Conservation (phyloP, 2,888 invertebrate species). For the Morpho helenor region DNA sequence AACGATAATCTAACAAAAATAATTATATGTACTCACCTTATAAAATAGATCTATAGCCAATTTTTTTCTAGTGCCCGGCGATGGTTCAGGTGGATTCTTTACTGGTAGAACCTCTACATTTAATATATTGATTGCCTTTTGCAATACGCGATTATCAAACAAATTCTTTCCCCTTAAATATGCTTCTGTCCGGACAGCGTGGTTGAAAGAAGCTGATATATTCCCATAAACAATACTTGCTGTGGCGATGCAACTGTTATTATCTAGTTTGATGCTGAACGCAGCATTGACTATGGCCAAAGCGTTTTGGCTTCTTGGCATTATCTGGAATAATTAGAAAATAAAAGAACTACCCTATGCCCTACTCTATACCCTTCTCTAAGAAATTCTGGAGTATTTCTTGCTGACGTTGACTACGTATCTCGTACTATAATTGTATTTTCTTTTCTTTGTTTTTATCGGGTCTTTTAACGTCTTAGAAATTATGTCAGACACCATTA, state of each 20-base stretch:
- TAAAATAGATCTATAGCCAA: slow-evolving; percentile 88
- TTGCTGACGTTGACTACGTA: no score
- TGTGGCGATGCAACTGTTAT: slow-evolving; percentile 40
- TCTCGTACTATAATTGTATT: no score
- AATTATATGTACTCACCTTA: slow-evolving; percentile 68
- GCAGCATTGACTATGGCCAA: slow-evolving; percentile 88
- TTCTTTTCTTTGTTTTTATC: no score
- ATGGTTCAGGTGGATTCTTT: slow-evolving; percentile 81
- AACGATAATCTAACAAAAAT: neutral
- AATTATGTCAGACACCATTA: no score
- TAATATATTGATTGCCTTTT: slow-evolving; percentile 73
- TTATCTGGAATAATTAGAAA: slow-evolving; percentile 72
- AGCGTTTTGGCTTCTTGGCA: slow-evolving; percentile 86
- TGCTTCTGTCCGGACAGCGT: slow-evolving; percentile 80
- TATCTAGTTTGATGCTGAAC: slow-evolving; percentile 77
- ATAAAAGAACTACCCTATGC: no score
- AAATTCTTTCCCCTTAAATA: slow-evolving; percentile 66
- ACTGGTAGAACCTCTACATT: slow-evolving; percentile 81
- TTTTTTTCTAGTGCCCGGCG: slow-evolving; percentile 82
- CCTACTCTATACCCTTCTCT: no score
- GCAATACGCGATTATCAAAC: slow-evolving; percentile 57
- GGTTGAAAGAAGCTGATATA: slow-evolving; percentile 76
- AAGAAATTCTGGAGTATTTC: no score
- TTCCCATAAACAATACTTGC: slow-evolving; percentile 84
- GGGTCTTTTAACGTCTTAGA: no score